A percentile compares a stretch with the other conserved stretches of the same genome.
Evolutionary conservation across 1,140 invertebrate species (phyloP).

Genomic region (Notospermus geniculatus): DNA sequence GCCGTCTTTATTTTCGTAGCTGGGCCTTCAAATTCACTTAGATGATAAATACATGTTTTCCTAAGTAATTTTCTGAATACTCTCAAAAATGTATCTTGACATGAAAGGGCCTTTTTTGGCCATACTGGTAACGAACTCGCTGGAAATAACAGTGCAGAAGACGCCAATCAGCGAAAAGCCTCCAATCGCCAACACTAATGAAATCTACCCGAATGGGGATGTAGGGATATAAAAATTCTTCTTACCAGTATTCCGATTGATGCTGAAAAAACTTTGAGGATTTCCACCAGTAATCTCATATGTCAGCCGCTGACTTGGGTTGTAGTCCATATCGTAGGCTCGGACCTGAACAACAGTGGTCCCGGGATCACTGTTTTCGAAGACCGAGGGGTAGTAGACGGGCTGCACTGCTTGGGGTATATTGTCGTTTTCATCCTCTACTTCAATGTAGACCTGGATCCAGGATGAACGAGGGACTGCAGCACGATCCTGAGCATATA

Average conservation of each 20-base stretch:
- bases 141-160: no score
- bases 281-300: conserved; percentile 87
- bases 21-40: no score
- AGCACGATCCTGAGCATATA: conserved; percentile 86
- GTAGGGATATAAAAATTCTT: no score
- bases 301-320: conserved; percentile 65
- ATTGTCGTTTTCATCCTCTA: conserved; percentile 92
- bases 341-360: conserved; percentile 72
- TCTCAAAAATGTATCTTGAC: no score
- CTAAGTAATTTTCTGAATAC: no score
- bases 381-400: conserved; percentile 78
- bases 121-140: no score
- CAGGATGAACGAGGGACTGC: conserved; percentile 76
- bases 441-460: conserved; percentile 74
- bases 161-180: no score
- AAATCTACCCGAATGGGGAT: no score
- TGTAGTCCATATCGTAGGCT: conserved; percentile 77
- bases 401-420: conserved; percentile 81
- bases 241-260: conserved; percentile 80
- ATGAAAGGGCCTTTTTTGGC: no score
- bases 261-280: conserved; percentile 83
- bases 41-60: no score
- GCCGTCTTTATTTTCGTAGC: no score
- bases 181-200: no score
- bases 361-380: conserved; percentile 76